These are phyloP conservation scores for Polypedilum vanderplanki DNA, from an alignment of 1,140 invertebrate species.

Conservation along the genomic window DNA sequence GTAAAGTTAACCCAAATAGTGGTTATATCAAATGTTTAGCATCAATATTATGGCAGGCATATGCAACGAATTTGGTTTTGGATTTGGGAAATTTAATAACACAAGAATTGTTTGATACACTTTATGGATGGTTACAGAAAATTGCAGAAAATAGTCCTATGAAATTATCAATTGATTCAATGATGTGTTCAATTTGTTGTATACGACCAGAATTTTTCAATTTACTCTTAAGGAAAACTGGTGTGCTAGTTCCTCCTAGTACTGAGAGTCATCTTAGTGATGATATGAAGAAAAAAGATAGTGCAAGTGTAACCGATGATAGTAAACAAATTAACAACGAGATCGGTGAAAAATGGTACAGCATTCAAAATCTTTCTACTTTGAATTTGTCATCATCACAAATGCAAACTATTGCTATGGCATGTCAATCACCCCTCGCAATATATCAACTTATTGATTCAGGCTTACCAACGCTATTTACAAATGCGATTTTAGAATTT, in stretches of 20 bases:
- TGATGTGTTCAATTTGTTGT: conserved; percentile 77
- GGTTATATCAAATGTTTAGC: conserved; percentile 54
- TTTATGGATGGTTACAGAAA: conserved; percentile 68
- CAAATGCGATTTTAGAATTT: conserved; percentile 52
- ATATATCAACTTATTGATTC: conserved; percentile 69
- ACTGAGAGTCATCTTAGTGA: conserved; percentile 54
- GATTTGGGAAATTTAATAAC: conserved; percentile 59
- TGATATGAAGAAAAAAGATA: conserved; percentile 41
- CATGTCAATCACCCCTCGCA: conserved; percentile 66
- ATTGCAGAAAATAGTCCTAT: conserved; percentile 59
- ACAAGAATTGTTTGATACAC: conserved; percentile 59
- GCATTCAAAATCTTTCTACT: conserved; percentile 43
- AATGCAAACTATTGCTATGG: conserved; percentile 64
- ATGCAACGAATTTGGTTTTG: conserved; percentile 53
- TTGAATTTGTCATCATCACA: conserved; percentile 55
- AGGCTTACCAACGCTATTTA: conserved; percentile 62
- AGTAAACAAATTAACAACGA: conserved; percentile 54
- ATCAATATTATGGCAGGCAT: conserved; percentile 73
- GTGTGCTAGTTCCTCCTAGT: conserved; percentile 54
- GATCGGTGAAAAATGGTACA: conserved; percentile 48
- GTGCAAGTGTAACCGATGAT: conserved; percentile 57
- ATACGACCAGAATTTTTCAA: conserved; percentile 70
- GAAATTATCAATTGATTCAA: conserved; percentile 63
- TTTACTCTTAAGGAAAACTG: conserved; percentile 63
- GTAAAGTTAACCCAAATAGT: conserved; percentile 42